Conservation (phyloP, 1,140 invertebrate species). For the Pseudobourletiella spinata region DNA sequence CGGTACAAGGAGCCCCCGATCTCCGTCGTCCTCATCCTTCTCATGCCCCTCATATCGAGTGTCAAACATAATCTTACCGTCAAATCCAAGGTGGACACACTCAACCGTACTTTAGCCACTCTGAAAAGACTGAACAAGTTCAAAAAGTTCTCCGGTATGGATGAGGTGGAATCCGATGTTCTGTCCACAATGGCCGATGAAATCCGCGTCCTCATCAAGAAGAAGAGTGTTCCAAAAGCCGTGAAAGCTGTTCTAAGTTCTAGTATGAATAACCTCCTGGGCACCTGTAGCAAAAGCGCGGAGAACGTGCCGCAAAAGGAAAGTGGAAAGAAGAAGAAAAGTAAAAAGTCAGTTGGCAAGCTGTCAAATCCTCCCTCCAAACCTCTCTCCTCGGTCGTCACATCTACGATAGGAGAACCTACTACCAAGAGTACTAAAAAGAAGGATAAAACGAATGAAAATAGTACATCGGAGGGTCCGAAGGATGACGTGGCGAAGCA, state of each 20-base stretch:
- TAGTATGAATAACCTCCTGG: neutral
- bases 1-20: conserved; percentile 9
- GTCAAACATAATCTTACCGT: neutral
- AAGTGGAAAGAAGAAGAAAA: conserved; percentile 5
- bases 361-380: too few relatives aligned
- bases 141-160: conserved; percentile 11
- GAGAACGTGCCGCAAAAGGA: neutral
- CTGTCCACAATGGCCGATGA: conserved; percentile 10
- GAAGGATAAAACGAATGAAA: neutral
- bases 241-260: conserved; percentile 3
- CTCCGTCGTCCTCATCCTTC: conserved; percentile 9
- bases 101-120: neutral
- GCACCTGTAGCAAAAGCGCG: neutral
- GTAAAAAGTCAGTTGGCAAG: too few relatives aligned
- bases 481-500: too few relatives aligned
- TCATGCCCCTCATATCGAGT: conserved; percentile 10
- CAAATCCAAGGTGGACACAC: neutral
- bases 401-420: neutral
- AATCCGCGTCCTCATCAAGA: neutral
- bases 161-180: conserved; percentile 3
- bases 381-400: neutral
- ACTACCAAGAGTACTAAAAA: neutral
- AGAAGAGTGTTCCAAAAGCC: neutral
- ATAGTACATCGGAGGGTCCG: neutral
- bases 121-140: conserved; percentile 12